phyloP scores from a whole-genome alignment of 2,888 invertebrate genomes.

The Xestia rhomboidea region DNA sequence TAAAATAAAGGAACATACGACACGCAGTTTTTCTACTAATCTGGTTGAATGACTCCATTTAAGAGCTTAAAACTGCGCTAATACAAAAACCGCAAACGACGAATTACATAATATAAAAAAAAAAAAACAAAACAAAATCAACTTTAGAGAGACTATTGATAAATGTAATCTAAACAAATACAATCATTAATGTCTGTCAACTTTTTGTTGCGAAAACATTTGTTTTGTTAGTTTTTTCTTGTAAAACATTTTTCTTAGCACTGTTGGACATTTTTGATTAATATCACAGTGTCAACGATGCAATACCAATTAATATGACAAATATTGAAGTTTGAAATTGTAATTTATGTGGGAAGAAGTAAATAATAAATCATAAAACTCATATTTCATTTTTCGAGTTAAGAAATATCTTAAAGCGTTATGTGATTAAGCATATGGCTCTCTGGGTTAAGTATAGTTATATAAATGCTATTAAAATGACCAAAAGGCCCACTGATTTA shows the following conservation, averaged over 20 bases:
- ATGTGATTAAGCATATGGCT: slow-evolving; percentile 12
- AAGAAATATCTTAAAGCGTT: slow-evolving; percentile 9
- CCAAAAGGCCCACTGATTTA: slow-evolving; percentile 24
- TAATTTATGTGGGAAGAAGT: slow-evolving; percentile 39
- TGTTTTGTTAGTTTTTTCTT: slow-evolving; percentile 27
- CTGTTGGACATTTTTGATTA: slow-evolving; percentile 13
- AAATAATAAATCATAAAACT: slow-evolving; percentile 4
- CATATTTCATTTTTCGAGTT: slow-evolving; percentile 14
- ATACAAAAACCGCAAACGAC: slow-evolving; percentile 1
- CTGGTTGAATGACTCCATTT: not conserved
- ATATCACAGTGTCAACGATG: slow-evolving; percentile 27
- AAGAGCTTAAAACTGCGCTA: too few relatives aligned
- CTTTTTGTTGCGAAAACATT: slow-evolving; percentile 50
- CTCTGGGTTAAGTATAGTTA: slow-evolving; percentile 40
- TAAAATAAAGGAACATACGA: not conserved
- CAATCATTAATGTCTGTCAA: slow-evolving; percentile 38
- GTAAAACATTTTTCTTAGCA: slow-evolving; percentile 14
- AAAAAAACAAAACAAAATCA: slow-evolving; percentile 16
- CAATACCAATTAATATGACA: slow-evolving; percentile 23
- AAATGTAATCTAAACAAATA: slow-evolving; percentile 45
- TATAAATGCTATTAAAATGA: slow-evolving; percentile 37
- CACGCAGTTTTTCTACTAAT: not conserved
- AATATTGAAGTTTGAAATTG: slow-evolving; percentile 10
- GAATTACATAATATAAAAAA: slow-evolving; percentile 10
- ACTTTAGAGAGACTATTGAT: slow-evolving; percentile 15